These are phyloP conservation scores for Rhinichthys klamathensis DNA, from an alignment of 2,113 vertebrate species.

Conservation along the genomic window DNA sequence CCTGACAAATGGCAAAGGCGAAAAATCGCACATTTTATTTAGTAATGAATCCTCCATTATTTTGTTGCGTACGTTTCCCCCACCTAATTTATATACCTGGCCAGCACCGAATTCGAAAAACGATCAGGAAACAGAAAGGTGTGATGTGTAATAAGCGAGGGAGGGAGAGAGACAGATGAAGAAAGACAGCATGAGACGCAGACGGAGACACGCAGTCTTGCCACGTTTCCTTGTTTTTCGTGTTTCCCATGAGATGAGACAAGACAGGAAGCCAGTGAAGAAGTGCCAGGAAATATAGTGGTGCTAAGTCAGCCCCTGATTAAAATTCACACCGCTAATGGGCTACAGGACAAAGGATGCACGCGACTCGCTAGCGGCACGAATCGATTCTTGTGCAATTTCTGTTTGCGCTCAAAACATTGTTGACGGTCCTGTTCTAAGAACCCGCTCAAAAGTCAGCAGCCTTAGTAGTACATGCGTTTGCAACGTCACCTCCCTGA, in stretches of 20 bases:
- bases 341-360: slow-evolving; percentile 41
- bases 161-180: slow-evolving; percentile 36
- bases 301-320: slow-evolving; percentile 53
- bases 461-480: slow-evolving; percentile 6
- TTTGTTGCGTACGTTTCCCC: slow-evolving; percentile 17
- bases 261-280: slow-evolving; percentile 48
- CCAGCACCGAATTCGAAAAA: slow-evolving; percentile 21
- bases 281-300: slow-evolving; percentile 51
- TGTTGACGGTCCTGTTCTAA: slow-evolving; percentile 27
- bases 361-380: background rate
- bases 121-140: background rate
- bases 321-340: slow-evolving; percentile 56
- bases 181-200: background rate
- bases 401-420: slow-evolving; percentile 23
- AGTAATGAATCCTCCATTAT: slow-evolving; percentile 49
- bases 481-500: slow-evolving; percentile 20
- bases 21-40: slow-evolving; percentile 51
- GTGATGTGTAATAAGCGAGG: background rate
- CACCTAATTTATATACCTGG: slow-evolving; percentile 44
- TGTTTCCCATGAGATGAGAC: slow-evolving; percentile 49
- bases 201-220: background rate
- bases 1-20: slow-evolving; percentile 67
- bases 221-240: slow-evolving; percentile 45
- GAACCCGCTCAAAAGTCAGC: slow-evolving; percentile 28
- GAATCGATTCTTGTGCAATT: slow-evolving; percentile 35